Evolutionary conservation across 2,888 invertebrate species (phyloP), one percentile per base, ranked within the genome.

Genomic region (Caenorhabditis uteleia): DNA sequence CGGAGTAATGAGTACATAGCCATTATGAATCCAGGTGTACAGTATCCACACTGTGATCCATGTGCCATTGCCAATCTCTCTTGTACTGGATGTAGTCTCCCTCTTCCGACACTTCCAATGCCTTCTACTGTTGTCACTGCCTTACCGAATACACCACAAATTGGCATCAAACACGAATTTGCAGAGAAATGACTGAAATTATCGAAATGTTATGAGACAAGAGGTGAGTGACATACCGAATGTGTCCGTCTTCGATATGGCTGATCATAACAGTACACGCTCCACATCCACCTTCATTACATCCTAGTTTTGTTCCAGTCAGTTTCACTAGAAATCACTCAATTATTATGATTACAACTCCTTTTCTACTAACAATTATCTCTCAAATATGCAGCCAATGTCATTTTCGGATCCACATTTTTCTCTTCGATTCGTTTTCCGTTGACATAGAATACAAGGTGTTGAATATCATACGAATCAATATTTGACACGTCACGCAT

Each of bases 21-120:
- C 95, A 95, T 95, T 0, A 95, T 91, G 66, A 95, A 92, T 26
- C 95, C 95, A 0, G 94, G 94, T 0, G 94, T 94, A 78, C 93
- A 94, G 84, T 92, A 94, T 0, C 94, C 94, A 83, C 95, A 95
- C 84, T 95, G 95, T 0, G 93, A 91, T 0, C 95, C 95, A 81
- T 95, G 93, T 0, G 91, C 88, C 80, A 70, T 76, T 7, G 80
- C 70, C 31, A 81, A 51, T 50, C 80, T 53, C 49, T 81, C 79
- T 86, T 93, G 93, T 0, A 91, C 90, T 0, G 93, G 91, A 84
- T 93, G 93, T 23, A 93, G 86, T 16, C 77, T 66, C 2, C 89
- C 71, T 18, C 65, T 89, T 84, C 90, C 89, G 47, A 90, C 89
- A 49, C 89, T 91, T 3, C 94, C 93, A 40, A 95, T 91, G 0